Evolutionary conservation across 2,113 vertebrate genomes (phyloP), one percentile per base, ranked within the genome.

Genomic region (Tiliqua scincoides): DNA sequence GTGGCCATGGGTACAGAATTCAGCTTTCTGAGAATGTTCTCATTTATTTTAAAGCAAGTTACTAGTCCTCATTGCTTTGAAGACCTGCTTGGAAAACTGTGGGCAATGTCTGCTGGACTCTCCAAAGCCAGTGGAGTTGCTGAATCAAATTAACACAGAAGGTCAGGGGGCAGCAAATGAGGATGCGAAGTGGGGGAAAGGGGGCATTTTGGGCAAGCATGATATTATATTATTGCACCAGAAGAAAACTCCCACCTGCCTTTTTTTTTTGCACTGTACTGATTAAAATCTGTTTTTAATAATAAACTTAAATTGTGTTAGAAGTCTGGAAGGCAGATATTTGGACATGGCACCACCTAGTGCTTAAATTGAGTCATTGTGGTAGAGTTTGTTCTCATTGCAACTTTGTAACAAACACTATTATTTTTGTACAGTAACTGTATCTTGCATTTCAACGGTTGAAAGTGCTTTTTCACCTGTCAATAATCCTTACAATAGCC

Each of bases 271-370:
- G 1, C n/a, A n/a, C 17, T 83, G 62, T 63, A 40, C 40, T 84
- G 30, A 23, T 9, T 23, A 59, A n/a, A 23, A 23, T 10, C 71
- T 27, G 43, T 74, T 73, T 48, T 18, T 20, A 62, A 27, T 40
- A 25, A 23, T 17, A 20, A 75, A 65, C 12, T 30, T 25, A 61
- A 35, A n/a, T 30, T 17, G 2, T 48, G 43, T 48, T 48, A 20
- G 18, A 10, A 10, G 9, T 9, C 52, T 84, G 15, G 4, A 14
- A n/a, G 8, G 70, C 59, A 32, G 82, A 67, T 37, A 91, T 85
- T 93, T 86, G 90, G 82, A 15, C 17, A 37, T 76, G 65, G 86
- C 78, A 2, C 94, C 93, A 87, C 68, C 94, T 94, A 86, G 91
- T 90, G 94, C 82, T 78, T 17, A 54, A 52, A 61, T 0, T 2